Percentiles rank a stretch among this genome's conserved stretches.
phyloP scores from a whole-genome alignment of 2,113 vertebrate genomes.

The Chlamydotis undulata region DNA sequence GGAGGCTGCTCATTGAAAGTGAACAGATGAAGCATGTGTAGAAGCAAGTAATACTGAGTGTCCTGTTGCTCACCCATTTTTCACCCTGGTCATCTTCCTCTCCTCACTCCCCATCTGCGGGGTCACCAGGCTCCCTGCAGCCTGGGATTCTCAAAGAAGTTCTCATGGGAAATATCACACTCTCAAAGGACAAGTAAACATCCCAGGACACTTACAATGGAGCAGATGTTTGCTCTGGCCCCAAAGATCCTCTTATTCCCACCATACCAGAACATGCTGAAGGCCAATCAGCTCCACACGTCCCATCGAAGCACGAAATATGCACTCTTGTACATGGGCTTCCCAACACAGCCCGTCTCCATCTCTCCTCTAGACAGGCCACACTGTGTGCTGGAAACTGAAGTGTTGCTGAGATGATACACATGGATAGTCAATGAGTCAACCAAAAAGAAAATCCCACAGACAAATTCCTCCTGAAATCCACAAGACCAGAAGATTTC shows the following conservation, averaged over 20 bases:
- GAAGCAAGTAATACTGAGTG: not conserved
- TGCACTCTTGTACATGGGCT: not conserved
- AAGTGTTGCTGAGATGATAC: not conserved
- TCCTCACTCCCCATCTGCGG: not conserved
- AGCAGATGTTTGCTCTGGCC: not conserved
- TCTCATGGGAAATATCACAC: constrained; percentile 14
- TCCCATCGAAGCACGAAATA: fast-evolving
- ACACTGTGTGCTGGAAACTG: not conserved
- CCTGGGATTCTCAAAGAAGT: constrained; percentile 2
- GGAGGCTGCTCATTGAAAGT: not conserved
- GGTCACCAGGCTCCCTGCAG: not conserved
- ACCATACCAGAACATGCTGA: not conserved
- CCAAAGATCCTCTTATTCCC: not conserved
- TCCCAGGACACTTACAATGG: not conserved
- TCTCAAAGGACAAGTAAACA: constrained; percentile 36
- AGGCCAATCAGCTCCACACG: fast-evolving
- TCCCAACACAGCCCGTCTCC: not conserved
- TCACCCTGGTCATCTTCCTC: not conserved
- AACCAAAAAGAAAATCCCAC: not conserved
- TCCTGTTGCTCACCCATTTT: not conserved
- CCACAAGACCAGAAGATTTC: not conserved
- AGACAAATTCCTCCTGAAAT: not conserved
- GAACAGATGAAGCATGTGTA: fast-evolving
- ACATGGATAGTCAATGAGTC: not conserved
- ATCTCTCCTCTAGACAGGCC: not conserved